phyloP scores from a whole-genome alignment of 2,888 invertebrate genomes.

The Nycteola revayana region DNA sequence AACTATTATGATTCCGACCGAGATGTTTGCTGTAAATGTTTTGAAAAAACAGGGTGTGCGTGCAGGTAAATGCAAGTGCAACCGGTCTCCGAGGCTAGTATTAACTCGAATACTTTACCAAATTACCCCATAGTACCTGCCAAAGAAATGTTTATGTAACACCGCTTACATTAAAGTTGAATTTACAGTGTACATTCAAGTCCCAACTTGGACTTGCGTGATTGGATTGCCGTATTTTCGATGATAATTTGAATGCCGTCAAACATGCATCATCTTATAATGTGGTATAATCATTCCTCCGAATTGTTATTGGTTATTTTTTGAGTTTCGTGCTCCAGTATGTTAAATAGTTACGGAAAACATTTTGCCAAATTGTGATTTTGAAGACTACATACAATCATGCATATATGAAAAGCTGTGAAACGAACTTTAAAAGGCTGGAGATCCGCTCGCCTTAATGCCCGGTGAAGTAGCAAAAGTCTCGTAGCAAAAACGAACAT shows the following conservation, averaged over 20 bases:
- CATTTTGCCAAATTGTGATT: no score
- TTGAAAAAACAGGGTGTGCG: slow-evolving; percentile 43
- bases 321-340: no score
- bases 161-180: neutral
- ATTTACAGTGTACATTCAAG: neutral
- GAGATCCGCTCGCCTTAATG: no score
- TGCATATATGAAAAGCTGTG: no score
- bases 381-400: no score
- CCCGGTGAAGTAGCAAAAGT: no score
- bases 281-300: slow-evolving; percentile 24
- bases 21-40: no score
- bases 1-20: slow-evolving; percentile 26
- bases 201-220: slow-evolving; percentile 39
- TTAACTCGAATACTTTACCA: slow-evolving; percentile 61
- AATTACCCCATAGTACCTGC: slow-evolving; percentile 42
- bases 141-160: slow-evolving; percentile 8
- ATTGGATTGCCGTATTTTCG: slow-evolving; percentile 34
- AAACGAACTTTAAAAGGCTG: no score
- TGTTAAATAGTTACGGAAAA: no score
- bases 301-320: no score
- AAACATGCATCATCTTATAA: slow-evolving; percentile 46
- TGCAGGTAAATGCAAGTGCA: slow-evolving; percentile 63
- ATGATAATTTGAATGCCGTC: slow-evolving; percentile 48
- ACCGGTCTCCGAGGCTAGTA: slow-evolving; percentile 52
- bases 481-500: no score